Evolutionary conservation across 1,140 invertebrate species (phyloP).

Genomic region (Drosophila tsacasi): DNA sequence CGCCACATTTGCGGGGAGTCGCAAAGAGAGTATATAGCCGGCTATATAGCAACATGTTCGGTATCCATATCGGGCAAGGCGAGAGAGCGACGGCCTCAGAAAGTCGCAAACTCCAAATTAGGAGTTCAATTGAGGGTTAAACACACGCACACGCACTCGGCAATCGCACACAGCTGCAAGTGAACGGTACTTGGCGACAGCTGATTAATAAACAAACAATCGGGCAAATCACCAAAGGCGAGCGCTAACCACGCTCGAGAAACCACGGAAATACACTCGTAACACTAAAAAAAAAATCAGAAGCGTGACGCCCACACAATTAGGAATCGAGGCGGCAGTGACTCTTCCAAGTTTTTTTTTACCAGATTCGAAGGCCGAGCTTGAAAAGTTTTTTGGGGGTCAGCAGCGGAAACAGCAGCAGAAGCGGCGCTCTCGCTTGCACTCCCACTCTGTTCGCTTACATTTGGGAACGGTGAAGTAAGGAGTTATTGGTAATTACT

Average conservation of each 20-base stretch:
- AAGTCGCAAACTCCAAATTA: conserved; percentile 48
- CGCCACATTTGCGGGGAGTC: conserved; percentile 24
- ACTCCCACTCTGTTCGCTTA: conserved; percentile 16
- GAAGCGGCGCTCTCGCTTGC: conserved; percentile 35
- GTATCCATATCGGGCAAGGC: conserved; percentile 39
- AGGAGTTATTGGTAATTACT: conserved; percentile 51
- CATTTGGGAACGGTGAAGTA: not conserved
- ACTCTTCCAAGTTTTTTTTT: conserved; percentile 28
- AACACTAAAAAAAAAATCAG: conserved; percentile 30
- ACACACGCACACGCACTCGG: conserved; percentile 10
- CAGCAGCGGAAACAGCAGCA: conserved; percentile 37
- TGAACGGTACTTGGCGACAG: conserved; percentile 67
- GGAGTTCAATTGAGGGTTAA: conserved; percentile 49
- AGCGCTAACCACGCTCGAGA: conserved; percentile 55
- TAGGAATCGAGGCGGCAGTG: conserved; percentile 54
- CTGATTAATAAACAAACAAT: conserved; percentile 75
- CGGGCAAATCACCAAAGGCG: conserved; percentile 27
- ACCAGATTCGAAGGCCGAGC: conserved; percentile 44
- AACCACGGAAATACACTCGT: conserved; percentile 58
- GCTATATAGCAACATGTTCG: conserved; percentile 33
- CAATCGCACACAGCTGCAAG: conserved; percentile 22
- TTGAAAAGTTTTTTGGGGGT: conserved; percentile 70
- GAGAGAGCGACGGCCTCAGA: conserved; percentile 69
- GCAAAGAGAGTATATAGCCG: conserved; percentile 47
- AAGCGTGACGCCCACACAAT: conserved; percentile 73